Evolutionary conservation across 2,888 invertebrate species (phyloP), one percentile per base, ranked within the genome.

Genomic region (Pterobdella sp.): DNA sequence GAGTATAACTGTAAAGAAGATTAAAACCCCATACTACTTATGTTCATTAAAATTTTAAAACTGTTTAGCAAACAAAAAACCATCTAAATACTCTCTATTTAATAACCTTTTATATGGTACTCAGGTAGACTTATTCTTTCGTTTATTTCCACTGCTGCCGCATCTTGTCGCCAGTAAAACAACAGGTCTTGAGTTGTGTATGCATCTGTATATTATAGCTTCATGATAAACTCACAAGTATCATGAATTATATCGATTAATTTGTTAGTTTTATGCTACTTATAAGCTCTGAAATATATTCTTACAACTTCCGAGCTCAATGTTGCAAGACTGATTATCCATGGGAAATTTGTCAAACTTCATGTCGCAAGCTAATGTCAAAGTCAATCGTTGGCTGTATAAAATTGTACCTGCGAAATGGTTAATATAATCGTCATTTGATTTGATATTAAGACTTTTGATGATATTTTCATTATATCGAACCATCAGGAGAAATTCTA

Each of bases 351-450:
- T 76, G n/a, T 75, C 89, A 74, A 92, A 85, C 82, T 90, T 89
- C 91, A 92, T 92, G 3, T 90, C 90, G 80, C 92, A 92, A 37
- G 89, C 89, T 31, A 91, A 90, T 82, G 90, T 90, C 78, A 92
- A 90, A 32, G 91, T 91, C 78, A 92, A 84, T 79, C 75, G 67
- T 64, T 75, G 76, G 49, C 76, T 76, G 73, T 75, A 75, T 49
- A 75, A 60, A 26, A 76, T 72, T 3, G 74, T 74, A 10, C 60
- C 60, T 56, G 69, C 37, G 49, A 22, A 42, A 18, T 56, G 60
- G n/a, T 3, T 3, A 56, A n/a, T n/a, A 18, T 7, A 42, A 14
- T 42, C 22, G 49, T 14, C 7, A 42, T 42, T 42, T 42, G 10
- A 42, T 14, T 42, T 42, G 22, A 14, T 42, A 42, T 42, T 42